A percentile compares a stretch with the other conserved stretches of the same genome.
phyloP scores from a whole-genome alignment of 2,113 vertebrate species.

The Calonectris borealis region DNA sequence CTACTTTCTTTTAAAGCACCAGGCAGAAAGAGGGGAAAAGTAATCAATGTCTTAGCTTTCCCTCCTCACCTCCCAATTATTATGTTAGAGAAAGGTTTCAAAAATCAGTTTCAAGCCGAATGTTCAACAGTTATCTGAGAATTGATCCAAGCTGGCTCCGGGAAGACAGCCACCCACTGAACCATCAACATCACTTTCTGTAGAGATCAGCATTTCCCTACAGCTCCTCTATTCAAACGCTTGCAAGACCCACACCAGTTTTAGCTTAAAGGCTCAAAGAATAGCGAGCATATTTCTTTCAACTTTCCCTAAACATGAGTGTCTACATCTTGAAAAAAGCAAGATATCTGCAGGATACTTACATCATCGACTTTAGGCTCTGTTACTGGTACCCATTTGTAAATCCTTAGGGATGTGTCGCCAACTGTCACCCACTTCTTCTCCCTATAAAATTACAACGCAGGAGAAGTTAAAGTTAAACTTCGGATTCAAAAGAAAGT shows the following conservation, averaged over 20 bases:
- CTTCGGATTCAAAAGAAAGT: neutral
- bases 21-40: neutral
- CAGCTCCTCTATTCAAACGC: neutral
- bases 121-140: neutral
- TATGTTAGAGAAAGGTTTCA: neutral
- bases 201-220: neutral
- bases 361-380: slow-evolving; percentile 96
- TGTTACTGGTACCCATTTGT: slow-evolving; percentile 98
- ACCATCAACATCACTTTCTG: neutral
- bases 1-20: neutral
- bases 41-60: neutral
- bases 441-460: slow-evolving; percentile 82
- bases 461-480: slow-evolving; percentile 46
- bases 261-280: neutral
- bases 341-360: slow-evolving; percentile 71
- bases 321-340: neutral
- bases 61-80: neutral
- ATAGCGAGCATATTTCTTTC: neutral
- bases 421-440: slow-evolving; percentile 99
- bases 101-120: neutral
- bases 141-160: neutral
- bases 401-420: slow-evolving; percentile 96
- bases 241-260: neutral
- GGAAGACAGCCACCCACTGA: neutral
- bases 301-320: neutral